Conservation (phyloP, 2,888 invertebrate species). For the Meandrusa payeni region DNA sequence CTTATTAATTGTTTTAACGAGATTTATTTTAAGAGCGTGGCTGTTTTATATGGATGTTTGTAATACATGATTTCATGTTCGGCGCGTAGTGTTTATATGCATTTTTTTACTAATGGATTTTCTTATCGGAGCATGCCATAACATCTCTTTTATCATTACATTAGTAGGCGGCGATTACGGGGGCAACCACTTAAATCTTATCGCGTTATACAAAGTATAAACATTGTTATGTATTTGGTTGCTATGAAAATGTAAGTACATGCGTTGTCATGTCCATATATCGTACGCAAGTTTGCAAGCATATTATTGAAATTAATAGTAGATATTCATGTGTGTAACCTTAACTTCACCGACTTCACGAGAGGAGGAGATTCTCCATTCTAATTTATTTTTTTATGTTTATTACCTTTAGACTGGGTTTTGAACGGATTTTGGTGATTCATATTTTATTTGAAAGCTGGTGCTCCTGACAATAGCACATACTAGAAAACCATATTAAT, state of each 20-base stretch:
- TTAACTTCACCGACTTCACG: too few species aligned
- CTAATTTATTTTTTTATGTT: too few species aligned
- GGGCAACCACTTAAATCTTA: conserved; percentile 25
- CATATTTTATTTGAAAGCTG: too few species aligned
- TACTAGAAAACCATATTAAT: too few species aligned
- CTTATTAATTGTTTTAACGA: not conserved
- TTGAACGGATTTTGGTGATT: too few species aligned
- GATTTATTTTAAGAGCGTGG: too few species aligned
- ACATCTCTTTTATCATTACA: conserved; percentile 25
- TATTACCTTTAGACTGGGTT: too few species aligned
- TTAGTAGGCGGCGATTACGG: conserved; percentile 20
- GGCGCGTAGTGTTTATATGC: not conserved
- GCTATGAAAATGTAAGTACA: conserved; percentile 41
- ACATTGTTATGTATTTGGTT: conserved; percentile 38
- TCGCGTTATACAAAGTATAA: conserved; percentile 20
- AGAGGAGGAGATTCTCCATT: too few species aligned
- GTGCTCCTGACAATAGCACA: too few species aligned
- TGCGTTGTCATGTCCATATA: conserved; percentile 1
- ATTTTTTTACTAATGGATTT: conserved; percentile 18
- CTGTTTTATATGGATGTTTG: not conserved
- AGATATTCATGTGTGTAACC: not conserved
- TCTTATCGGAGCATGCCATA: conserved; percentile 19
- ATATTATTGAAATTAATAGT: too few species aligned
- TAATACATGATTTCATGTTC: not conserved
- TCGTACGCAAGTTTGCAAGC: conserved; percentile 1